Evolutionary conservation across 2,888 invertebrate species (phyloP), one percentile per base, ranked within the genome.

Genomic region (Xanthorhoe spadicearia): DNA sequence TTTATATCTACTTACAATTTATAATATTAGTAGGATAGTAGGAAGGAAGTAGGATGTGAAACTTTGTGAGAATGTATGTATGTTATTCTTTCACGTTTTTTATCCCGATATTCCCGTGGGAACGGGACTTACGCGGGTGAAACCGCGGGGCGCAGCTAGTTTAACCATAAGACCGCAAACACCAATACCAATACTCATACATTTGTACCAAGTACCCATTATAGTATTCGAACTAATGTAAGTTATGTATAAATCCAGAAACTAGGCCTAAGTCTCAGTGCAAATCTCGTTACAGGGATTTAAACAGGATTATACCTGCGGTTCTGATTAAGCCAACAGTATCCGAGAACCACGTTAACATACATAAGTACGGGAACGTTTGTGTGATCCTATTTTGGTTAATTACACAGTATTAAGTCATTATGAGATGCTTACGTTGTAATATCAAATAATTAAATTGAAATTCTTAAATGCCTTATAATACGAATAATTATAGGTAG

Each of bases 221-320:
- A 10, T 38, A 32, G 6, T 32, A 32, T 5, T 7, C 32, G 0
- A 32, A 32, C 32, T 32, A 32, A 32, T 32, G 32, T 32, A 32
- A 13, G 9, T 23, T 46, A 28, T 48, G 46, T 56, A 23, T 1
- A 28, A 48, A 56, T 48, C 48, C 57, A 50, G 35, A n/a, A 43
- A 19, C 18, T 50, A 58, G 7, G 48, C 7, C 2, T 56, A 10
- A 49, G 10, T 43, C 15, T 10, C 43, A 51, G 38, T 51, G 13
- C 3, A 19, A 50, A 43, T 43, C 51, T 52, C 59, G 59, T 59
- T 23, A 51, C 17, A 43, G 1, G 59, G 59, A 59, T 59, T 59
- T 51, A 43, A 43, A 52, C 28, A 6, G 19, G 51, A 43, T 23
- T 59, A 50, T 28, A 51, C 38, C 49, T 32, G 48, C 28, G 38